Evolutionary conservation across 92 coral and sea anemone genomes (phyloP).

Genomic region (Virgularia gustaviana): DNA sequence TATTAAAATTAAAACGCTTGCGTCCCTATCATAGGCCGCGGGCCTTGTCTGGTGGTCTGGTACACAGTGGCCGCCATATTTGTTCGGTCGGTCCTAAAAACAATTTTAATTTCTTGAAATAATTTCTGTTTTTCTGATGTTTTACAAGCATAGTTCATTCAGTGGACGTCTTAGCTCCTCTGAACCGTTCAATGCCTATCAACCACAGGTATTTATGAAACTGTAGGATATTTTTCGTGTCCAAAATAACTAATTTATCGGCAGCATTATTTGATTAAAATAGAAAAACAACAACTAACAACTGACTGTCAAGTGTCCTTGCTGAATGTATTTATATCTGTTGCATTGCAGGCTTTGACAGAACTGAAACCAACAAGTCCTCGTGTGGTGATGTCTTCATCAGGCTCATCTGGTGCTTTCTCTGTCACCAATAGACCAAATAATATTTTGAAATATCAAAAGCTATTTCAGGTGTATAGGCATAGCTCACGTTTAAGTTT

Average conservation of each 20-base stretch:
- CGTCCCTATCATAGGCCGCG: too few relatives aligned
- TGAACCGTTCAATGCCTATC: constrained; percentile 83
- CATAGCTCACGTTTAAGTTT: not conserved
- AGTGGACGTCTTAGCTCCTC: constrained; percentile 73
- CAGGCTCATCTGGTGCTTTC: constrained; percentile 31
- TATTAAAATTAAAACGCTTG: too few relatives aligned
- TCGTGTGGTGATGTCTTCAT: constrained; percentile 42
- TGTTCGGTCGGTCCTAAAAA: too few relatives aligned
- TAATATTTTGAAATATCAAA: constrained; percentile 48
- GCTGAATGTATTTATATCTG: not conserved
- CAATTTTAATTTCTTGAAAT: not conserved
- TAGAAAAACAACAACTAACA: constrained; percentile 13
- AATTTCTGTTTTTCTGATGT: constrained; percentile 57
- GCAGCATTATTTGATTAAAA: constrained; percentile 1
- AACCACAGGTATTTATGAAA: constrained; percentile 70
- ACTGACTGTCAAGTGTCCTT: constrained; percentile 12
- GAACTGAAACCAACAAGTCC: constrained; percentile 31
- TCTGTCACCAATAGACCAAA: constrained; percentile 32
- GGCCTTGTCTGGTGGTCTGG: too few relatives aligned
- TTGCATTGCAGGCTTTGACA: constrained; percentile 11
- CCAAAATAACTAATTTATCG: constrained; percentile 12
- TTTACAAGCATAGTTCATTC: constrained; percentile 84
- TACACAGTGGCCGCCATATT: constrained; percentile 38
- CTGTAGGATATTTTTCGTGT: not conserved
- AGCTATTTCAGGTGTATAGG: constrained; percentile 44